A percentile compares a stretch with the other conserved stretches of the same genome.
Evolutionary conservation across 2,797 vertebrate genomes (phyloP).

Genomic region (Cossypha niveicapilla): DNA sequence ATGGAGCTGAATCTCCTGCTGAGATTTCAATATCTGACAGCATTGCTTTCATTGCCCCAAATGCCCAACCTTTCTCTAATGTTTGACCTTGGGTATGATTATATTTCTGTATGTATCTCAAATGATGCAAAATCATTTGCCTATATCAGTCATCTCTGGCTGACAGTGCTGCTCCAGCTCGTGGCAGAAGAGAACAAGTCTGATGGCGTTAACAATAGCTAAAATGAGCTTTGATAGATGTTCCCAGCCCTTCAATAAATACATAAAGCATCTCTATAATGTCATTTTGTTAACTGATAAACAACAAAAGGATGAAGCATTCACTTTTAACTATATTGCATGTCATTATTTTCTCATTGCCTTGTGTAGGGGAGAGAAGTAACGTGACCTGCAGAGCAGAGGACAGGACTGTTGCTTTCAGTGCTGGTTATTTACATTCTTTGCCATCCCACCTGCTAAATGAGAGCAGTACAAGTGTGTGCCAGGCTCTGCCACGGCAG

Average conservation of each 20-base stretch:
- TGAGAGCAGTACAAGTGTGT: background rate
- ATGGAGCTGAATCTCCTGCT: slow-evolving; percentile 76
- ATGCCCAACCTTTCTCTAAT: slow-evolving; percentile 70
- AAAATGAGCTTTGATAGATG: slow-evolving; percentile 60
- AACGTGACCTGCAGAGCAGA: background rate
- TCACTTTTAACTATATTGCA: slow-evolving; percentile 34
- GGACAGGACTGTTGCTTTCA: background rate
- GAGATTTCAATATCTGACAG: slow-evolving; percentile 79
- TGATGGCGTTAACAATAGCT: slow-evolving; percentile 43
- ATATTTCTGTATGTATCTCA: slow-evolving; percentile 68
- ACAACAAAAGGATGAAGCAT: slow-evolving; percentile 48
- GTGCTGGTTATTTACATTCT: background rate
- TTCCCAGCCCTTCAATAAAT: slow-evolving; percentile 45
- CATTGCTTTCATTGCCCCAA: slow-evolving; percentile 70
- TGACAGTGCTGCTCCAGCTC: slow-evolving; percentile 57
- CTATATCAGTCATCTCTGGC: slow-evolving; percentile 42
- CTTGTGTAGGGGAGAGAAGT: background rate
- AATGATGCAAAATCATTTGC: slow-evolving; percentile 67
- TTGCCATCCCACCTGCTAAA: background rate
- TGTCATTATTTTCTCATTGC: slow-evolving; percentile 35
- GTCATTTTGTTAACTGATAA: slow-evolving; percentile 52
- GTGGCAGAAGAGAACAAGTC: slow-evolving; percentile 33
- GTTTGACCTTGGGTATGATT: slow-evolving; percentile 75
- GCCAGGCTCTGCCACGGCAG: background rate
- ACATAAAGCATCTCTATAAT: slow-evolving; percentile 50